Evolutionary conservation across 2,113 vertebrate genomes (phyloP).

Genomic region (Rana temporaria): DNA sequence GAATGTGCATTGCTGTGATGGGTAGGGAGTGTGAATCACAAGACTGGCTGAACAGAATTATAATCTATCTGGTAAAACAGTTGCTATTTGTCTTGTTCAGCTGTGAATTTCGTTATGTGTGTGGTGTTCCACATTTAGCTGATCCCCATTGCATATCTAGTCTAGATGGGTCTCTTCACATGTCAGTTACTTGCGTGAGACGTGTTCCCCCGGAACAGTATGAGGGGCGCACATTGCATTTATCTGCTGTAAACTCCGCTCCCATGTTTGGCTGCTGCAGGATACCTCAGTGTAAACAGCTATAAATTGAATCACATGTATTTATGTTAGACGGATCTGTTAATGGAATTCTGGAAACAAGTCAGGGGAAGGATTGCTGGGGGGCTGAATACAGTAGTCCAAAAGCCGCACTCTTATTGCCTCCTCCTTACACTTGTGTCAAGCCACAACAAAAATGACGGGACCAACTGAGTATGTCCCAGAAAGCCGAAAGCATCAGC

Average conservation of each 20-base stretch:
- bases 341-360: not conserved
- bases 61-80: too few relatives aligned
- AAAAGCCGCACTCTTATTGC: not conserved
- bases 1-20: too few relatives aligned
- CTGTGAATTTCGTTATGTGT: too few relatives aligned
- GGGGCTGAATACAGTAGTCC: not conserved
- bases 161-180: too few relatives aligned
- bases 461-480: not conserved
- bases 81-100: too few relatives aligned
- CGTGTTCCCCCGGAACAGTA: not conserved
- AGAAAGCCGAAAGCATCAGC: not conserved
- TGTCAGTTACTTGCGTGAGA: too few relatives aligned
- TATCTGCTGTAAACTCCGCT: not conserved
- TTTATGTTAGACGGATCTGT: not conserved
- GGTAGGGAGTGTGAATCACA: too few relatives aligned
- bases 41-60: too few relatives aligned
- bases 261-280: not conserved
- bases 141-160: too few relatives aligned
- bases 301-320: constrained; percentile 3
- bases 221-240: not conserved
- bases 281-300: not conserved
- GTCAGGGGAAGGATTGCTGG: too few relatives aligned
- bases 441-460: not conserved
- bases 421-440: not conserved
- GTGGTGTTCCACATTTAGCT: too few relatives aligned